Evolutionary conservation across 2,113 vertebrate genomes (phyloP), one percentile per base, ranked within the genome.

Genomic region (Numida meleagris): DNA sequence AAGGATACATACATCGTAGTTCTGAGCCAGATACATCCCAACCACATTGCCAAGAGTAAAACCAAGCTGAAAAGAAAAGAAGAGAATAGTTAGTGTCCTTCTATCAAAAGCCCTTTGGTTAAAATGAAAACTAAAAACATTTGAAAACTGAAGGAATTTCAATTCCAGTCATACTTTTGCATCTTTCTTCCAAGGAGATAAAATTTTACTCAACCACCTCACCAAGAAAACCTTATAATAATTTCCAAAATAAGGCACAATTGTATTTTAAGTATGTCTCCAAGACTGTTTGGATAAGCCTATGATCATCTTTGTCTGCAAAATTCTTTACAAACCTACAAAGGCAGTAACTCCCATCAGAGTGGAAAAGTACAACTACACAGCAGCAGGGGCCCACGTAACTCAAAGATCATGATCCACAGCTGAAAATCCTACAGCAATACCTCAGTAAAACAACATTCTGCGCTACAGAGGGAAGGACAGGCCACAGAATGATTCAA

Each of bases 1-100:
- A 65, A 68, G 1, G 42, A 76, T 95, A 98, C 98, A 98, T 88
- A 99, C 99, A n/a, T 99, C 98, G 94, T 99, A 99, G 95, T 99
- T 99, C 94, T 99, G 99, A 57, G 99, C 99, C 88, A 99, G 96
- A 96, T 99, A 99, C 99, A 99, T 99, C 79, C 99, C 99, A 79
- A 99, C 98, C 90, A 99, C 97, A 65, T 99, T 99, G 29, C 99
- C 99, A 83, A 99, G 88, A 71, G 99, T 98, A 95, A 99, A 99
- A 75, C 99, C 99, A 93, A 99, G 97, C 99, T 99, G 97, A 55
- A 98, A 85, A 38, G 23, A 73, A 92, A 96, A 72, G 95, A 92
- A 71, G 45, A 1, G 90, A 88, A 61, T 2, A 83, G 55, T 95
- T 80, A 88, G 67, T 9, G 75, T 65, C 3, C 9, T 58, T 78